Evolutionary conservation across 2,113 vertebrate genomes (phyloP), one percentile per base, ranked within the genome.

Genomic region (Vanacampus margaritifer): DNA sequence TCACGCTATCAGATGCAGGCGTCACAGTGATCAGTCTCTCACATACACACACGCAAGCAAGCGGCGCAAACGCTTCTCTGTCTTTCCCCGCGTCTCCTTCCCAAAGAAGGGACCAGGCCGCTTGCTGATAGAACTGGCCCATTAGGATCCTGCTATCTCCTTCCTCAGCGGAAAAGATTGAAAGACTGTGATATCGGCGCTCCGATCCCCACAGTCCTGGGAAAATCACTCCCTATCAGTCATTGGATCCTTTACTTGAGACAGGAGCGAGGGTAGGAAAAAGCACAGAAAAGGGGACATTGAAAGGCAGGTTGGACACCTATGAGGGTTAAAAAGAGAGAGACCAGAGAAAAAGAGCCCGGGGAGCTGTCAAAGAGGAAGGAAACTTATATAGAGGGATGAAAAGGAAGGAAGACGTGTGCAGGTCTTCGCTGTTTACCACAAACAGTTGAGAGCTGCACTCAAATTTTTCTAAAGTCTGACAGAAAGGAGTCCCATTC

Each of bases 91-190:
- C 84, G 80, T 86, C 82, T 82, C 69, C 80, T 76, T 80, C 39
- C 68, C 83, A 82, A 91, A 89, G 73, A 81, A 90, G 39, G 23
- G 90, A 87, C 88, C 89, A 91, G 91, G 91, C 89, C 92, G 86
- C 91, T 83, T 71, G 80, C 84, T 93, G 95, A 96, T 96, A 96
- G 87, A 93, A 93, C 92, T 93, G 89, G 90, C 89, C 94, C 94
- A 96, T 97, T 96, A 95, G 88, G 88, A 89, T 88, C 84, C 87
- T 87, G 91, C 95, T 97, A 98, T 97, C 96, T 88, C 88, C 87
- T 88, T 81, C 89, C 89, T 90, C 93, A 91, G 94, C 89, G 86
- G 84, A 89, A n/a, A 90, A 94, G 93, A 96, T 94, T 95, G 95
- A 93, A 90, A 94, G 91, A 84, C 85, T 89, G 84, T 93, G 94